These are phyloP conservation scores for Morpho helenor DNA, from an alignment of 2,888 invertebrate species.

Conservation along the genomic window DNA sequence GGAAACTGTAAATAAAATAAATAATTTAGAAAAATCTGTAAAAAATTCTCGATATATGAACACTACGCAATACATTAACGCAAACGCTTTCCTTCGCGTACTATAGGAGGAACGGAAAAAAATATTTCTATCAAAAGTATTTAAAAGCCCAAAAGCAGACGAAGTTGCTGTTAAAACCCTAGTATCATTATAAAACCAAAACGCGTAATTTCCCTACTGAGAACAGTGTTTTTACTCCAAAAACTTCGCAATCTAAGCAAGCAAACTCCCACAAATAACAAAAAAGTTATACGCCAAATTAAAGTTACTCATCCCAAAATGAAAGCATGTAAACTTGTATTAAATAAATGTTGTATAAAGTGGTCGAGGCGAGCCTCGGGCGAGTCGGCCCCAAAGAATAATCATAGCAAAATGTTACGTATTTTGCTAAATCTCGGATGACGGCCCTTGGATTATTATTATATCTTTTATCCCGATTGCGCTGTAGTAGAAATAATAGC, in stretches of 20 bases:
- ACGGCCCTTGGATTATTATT: constrained; percentile 42
- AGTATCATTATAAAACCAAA: too few relatives aligned
- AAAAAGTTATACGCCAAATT: constrained; percentile 6
- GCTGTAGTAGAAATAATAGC: constrained; percentile 52
- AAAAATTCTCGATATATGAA: too few relatives aligned
- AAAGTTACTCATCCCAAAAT: constrained; percentile 11
- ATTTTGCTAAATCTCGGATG: constrained; percentile 42
- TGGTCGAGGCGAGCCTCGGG: constrained; percentile 13
- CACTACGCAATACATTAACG: too few relatives aligned
- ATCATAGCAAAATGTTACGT: constrained; percentile 34
- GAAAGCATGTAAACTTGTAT: constrained; percentile 14
- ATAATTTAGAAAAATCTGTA: too few relatives aligned
- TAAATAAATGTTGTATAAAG: constrained; percentile 20
- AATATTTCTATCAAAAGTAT: too few relatives aligned
- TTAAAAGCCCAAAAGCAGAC: too few relatives aligned
- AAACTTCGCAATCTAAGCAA: neutral
- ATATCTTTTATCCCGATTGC: constrained; percentile 52
- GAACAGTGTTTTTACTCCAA: too few relatives aligned
- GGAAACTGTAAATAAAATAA: too few relatives aligned
- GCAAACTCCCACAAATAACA: neutral
- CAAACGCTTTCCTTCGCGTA: too few relatives aligned
- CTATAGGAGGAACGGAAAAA: too few relatives aligned
- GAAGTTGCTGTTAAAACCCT: too few relatives aligned
- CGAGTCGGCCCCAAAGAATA: constrained; percentile 17
- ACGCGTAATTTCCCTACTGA: too few relatives aligned